Evolutionary conservation across 1,140 invertebrate species (phyloP).

Genomic region (Drosophila rhopaloa): DNA sequence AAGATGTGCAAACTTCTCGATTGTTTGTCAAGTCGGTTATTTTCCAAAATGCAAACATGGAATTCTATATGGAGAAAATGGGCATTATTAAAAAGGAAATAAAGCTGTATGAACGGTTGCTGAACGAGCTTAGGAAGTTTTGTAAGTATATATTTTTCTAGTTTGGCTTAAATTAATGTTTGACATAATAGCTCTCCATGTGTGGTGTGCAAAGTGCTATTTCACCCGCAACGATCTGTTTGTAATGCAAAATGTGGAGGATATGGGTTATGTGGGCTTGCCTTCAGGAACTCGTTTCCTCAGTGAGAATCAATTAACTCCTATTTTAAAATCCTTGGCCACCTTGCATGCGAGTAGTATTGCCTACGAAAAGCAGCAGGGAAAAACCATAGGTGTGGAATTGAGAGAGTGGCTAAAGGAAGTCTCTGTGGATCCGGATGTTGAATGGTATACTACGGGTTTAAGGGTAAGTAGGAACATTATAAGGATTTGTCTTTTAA

Average conservation of each 20-base stretch:
- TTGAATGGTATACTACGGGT: slow-evolving; percentile 68
- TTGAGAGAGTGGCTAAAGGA: slow-evolving; percentile 65
- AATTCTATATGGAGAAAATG: slow-evolving; percentile 53
- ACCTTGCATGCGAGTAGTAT: slow-evolving; percentile 83
- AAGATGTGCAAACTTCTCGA: slow-evolving; percentile 25
- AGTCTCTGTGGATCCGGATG: slow-evolving; percentile 57
- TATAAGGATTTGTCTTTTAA: neutral
- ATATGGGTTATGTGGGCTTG: slow-evolving; percentile 72
- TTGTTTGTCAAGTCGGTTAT: slow-evolving; percentile 74
- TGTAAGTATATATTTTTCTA: slow-evolving; percentile 47
- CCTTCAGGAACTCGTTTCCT: slow-evolving; percentile 35
- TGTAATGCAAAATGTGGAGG: slow-evolving; percentile 84
- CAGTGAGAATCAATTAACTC: slow-evolving; percentile 64
- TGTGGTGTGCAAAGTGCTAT: slow-evolving; percentile 84
- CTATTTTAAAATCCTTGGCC: slow-evolving; percentile 78
- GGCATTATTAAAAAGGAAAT: slow-evolving; percentile 64
- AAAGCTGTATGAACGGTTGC: slow-evolving; percentile 51
- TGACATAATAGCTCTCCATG: slow-evolving; percentile 42
- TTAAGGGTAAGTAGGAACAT: slow-evolving; percentile 41
- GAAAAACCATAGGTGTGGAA: slow-evolving; percentile 75
- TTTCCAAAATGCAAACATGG: slow-evolving; percentile 63
- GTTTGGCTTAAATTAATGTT: too few relatives aligned
- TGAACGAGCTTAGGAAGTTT: slow-evolving; percentile 64
- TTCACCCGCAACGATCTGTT: slow-evolving; percentile 77
- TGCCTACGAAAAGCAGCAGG: slow-evolving; percentile 66